A percentile compares a stretch with the other conserved stretches of the same genome.
phyloP scores from a whole-genome alignment of 2,888 invertebrate genomes.

The Atethmia centrago region DNA sequence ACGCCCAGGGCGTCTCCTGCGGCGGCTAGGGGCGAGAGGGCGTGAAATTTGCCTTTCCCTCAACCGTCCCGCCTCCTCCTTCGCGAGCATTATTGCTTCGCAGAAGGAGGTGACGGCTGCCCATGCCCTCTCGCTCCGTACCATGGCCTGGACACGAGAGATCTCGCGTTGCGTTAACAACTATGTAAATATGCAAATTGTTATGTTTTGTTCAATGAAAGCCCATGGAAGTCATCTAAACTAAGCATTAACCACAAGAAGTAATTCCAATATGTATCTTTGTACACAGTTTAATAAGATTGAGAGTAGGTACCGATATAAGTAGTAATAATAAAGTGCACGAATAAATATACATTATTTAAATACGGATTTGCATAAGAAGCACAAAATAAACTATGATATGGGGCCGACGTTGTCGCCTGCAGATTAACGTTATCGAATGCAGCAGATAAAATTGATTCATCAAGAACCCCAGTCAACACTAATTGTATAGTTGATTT shows the following conservation, averaged over 20 bases:
- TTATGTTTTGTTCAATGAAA: neutral
- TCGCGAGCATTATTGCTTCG: no score
- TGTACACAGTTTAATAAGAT: slow-evolving; percentile 23
- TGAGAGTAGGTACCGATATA: neutral
- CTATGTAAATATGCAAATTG: neutral
- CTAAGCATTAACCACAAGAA: slow-evolving; percentile 1
- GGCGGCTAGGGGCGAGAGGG: no score
- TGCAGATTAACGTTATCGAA: slow-evolving; percentile 44
- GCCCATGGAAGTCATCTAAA: neutral
- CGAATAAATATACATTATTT: slow-evolving; percentile 26
- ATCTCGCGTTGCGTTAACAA: no score
- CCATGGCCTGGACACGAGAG: no score
- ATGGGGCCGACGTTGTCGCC: slow-evolving; percentile 39
- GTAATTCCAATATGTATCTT: slow-evolving; percentile 1
- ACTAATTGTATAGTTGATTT: slow-evolving; percentile 38
- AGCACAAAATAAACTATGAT: slow-evolving; percentile 44
- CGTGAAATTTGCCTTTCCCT: no score
- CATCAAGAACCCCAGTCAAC: slow-evolving; percentile 28
- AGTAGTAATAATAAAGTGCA: slow-evolving; percentile 27
- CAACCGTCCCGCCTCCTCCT: no score
- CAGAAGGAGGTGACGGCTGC: no score
- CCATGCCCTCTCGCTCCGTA: no score
- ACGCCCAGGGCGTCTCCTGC: no score
- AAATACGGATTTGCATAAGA: slow-evolving; percentile 38
- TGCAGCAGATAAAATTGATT: slow-evolving; percentile 47